Base-by-base conservation (phyloP, 2,888 invertebrate species). In the Drosophila prolongata region DNA sequence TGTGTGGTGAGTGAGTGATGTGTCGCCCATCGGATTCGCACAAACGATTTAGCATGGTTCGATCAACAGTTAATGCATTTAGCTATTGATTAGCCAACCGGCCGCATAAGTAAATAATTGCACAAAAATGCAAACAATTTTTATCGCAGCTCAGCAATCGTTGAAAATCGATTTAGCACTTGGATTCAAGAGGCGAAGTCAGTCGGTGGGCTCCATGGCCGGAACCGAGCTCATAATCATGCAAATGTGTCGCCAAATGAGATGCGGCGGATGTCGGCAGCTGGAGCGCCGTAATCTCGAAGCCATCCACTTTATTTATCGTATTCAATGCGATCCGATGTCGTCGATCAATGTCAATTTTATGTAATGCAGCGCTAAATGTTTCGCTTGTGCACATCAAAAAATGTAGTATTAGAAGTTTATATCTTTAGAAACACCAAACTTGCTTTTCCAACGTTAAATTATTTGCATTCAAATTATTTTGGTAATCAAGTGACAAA, bases 191-290 rank as follows among this genome's bases (percentile, higher is more conserved):
- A 49, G 49, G 16, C 44, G 34, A 40, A 5, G 11, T 2, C 47
- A 11, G 34, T 43, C 8, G 30, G 6, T 30, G 30, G 30, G 46
- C 30, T 30, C 8, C 30, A 30, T 56, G 74, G 65, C 78, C 85
- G 83, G 83, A 83, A 83, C 81, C 70, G 65, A 47, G 64, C 64
- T 78, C 85, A 79, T 85, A 87, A 81, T 85, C 76, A 85, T 81
- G 81, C 79, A 79, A 84, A 81, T 81, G 71, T 79, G 76, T 79
- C 69, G 77, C 60, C 49, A 67, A 78, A 75, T 80, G 73, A 80
- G 78, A 80, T 78, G 80, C 84, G 75, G 79, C 84, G 64, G 64
- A 80, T 75, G 73, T 55, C 16, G 24, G 24, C 11, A 27, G 43
- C 52, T 30, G 43, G 30, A 34, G 65, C 42, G 19, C 14, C 67